Base-by-base conservation (phyloP, 2,113 vertebrate genomes). In the Zosterops borbonicus region DNA sequence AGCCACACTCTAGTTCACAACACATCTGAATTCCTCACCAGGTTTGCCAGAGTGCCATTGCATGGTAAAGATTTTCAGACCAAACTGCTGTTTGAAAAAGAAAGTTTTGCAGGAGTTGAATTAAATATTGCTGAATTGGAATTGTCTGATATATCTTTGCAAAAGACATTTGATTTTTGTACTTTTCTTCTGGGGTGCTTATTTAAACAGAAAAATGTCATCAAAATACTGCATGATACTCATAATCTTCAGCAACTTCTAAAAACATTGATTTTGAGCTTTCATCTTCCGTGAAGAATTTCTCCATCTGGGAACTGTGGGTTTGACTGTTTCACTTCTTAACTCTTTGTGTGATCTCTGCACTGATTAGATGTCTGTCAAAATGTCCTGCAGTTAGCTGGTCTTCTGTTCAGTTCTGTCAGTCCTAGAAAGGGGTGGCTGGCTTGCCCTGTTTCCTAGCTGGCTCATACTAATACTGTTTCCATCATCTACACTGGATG, bases 201-300 rank as follows among this genome's bases (percentile, higher is more conserved):
- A 90, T 88, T 87, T 92, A 90, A 94, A 91, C 73, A 52, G 74
- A 75, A 77, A 82, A 95, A 67, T 19, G 18, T 77, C 87, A 93
- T 62, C 47, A 83, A 73, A 93, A 92, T 92, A 39, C 64, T 87
- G 41, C 62, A 76, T 5, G 2, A 29, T 89, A 53, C 53, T 60
- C 49, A 37, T 85, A 95, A 89, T 53, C 70, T 87, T 92, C 77
- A 91, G 62, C 55, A 81, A 35, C n/a, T 85, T 37, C 70, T 91
- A 87, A 76, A 91, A 95, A 83, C 35, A 28, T 62, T 85, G 53
- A 85, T 85, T 95, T 84, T 79, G 58, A 76, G 53, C 37, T 95
- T 92, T 83, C 84, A 58, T 80, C 52, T 95, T 94, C 84, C 39
- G 41, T 65, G 65, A 89, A 82, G 25, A 76, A 53, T 71, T 86